Percentiles rank a stretch among this genome's conserved stretches.
Evolutionary conservation across 2,797 vertebrate genomes (phyloP).

Genomic region (Cynodonichthys magdalenae): DNA sequence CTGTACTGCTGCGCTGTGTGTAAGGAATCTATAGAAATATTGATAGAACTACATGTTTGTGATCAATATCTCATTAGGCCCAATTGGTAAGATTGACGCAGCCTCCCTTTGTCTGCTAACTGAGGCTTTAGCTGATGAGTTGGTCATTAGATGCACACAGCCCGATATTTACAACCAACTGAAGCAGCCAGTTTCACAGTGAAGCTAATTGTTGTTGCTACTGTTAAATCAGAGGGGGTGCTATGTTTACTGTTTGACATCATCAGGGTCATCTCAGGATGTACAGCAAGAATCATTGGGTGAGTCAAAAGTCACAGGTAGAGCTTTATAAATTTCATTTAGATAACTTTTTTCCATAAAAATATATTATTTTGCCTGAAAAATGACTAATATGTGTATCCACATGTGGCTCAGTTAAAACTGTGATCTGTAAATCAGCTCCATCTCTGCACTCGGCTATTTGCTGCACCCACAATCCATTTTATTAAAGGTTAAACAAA

Average conservation of each 20-base stretch:
- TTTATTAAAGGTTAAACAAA: conserved; percentile 2
- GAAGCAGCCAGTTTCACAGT: conserved; percentile 54
- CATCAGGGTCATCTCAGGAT: conserved; percentile 3
- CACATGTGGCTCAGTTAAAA: not conserved
- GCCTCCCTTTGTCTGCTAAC: conserved; percentile 52
- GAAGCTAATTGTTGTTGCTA: conserved; percentile 63
- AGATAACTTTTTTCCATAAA: not conserved
- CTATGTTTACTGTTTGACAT: conserved; percentile 44
- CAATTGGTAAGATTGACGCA: conserved; percentile 73
- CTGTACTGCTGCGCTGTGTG: conserved; percentile 9
- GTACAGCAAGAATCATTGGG: not conserved
- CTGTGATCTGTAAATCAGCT: not conserved
- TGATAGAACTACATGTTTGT: conserved; percentile 56
- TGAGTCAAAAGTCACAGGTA: conserved; percentile 1
- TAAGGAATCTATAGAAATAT: conserved; percentile 62
- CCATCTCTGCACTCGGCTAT: not conserved
- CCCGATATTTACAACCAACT: conserved; percentile 53
- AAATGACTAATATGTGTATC: not conserved
- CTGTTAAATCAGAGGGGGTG: conserved; percentile 56
- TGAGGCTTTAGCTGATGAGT: conserved; percentile 52
- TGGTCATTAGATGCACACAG: conserved; percentile 63
- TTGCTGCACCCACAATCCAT: not conserved
- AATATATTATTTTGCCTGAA: not conserved
- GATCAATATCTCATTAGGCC: conserved; percentile 81
- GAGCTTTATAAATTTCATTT: not conserved